phyloP scores from a whole-genome alignment of 2,113 vertebrate genomes.

The Calonectris borealis region DNA sequence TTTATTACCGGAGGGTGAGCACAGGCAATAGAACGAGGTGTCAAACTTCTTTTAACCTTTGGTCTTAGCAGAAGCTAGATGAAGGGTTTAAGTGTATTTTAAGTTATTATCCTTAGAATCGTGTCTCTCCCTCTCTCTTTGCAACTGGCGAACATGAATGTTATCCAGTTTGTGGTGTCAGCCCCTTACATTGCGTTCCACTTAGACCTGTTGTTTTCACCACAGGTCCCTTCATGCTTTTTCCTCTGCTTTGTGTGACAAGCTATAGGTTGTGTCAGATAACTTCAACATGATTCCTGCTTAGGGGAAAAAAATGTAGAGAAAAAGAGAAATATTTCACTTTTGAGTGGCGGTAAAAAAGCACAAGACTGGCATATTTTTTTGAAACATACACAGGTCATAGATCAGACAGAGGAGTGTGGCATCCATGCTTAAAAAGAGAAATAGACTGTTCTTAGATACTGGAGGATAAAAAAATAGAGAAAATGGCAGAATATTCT shows the following conservation, averaged over 20 bases:
- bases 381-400: neutral
- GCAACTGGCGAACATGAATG: neutral
- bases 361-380: neutral
- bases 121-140: slow-evolving; percentile 30
- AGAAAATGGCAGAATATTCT: neutral
- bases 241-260: slow-evolving; percentile 19
- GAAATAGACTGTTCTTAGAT: neutral
- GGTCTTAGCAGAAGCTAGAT: slow-evolving; percentile 55
- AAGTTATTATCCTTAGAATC: slow-evolving; percentile 59
- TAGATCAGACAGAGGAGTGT: neutral
- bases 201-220: slow-evolving; percentile 64
- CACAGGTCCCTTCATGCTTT: slow-evolving; percentile 9
- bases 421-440: neutral
- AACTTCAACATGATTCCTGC: slow-evolving; percentile 24
- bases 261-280: slow-evolving; percentile 48
- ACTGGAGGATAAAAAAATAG: neutral
- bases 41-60: slow-evolving; percentile 75
- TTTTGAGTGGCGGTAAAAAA: slow-evolving; percentile 37
- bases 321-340: neutral
- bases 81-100: slow-evolving; percentile 68
- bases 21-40: slow-evolving; percentile 64
- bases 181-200: neutral
- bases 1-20: slow-evolving; percentile 69
- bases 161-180: slow-evolving; percentile 46
- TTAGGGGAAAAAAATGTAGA: neutral